phyloP scores from a whole-genome alignment of 2,797 vertebrate species.

The Meriones psammophilus region DNA sequence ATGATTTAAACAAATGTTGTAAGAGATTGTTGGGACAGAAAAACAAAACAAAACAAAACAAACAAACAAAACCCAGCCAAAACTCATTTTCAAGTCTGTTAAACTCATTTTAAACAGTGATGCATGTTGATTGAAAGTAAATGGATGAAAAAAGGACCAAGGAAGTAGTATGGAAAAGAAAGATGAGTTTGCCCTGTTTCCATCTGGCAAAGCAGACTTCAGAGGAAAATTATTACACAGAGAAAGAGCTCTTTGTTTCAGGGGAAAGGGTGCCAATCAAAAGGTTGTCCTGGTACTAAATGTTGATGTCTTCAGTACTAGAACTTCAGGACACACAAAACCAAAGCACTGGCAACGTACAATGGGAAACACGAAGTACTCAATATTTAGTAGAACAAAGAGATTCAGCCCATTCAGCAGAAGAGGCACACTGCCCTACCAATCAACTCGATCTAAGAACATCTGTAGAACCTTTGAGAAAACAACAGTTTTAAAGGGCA shows the following conservation, averaged over 20 bases:
- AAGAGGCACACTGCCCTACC: neutral
- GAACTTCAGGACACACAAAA: neutral
- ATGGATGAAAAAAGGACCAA: neutral
- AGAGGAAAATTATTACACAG: neutral
- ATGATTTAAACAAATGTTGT: neutral
- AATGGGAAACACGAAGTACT: neutral
- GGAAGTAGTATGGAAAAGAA: neutral
- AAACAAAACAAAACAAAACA: neutral
- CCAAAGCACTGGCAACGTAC: neutral
- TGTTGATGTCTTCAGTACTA: neutral
- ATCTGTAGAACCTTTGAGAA: neutral
- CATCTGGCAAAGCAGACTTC: neutral
- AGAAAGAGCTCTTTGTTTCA: neutral
- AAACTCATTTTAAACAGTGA: neutral
- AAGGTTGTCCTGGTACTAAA: neutral
- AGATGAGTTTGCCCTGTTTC: neutral
- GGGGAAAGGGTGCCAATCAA: neutral
- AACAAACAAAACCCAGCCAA: neutral
- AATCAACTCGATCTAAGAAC: neutral
- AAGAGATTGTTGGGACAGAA: neutral
- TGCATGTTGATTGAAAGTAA: neutral
- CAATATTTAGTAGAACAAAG: neutral
- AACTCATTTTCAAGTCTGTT: neutral
- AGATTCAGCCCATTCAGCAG: neutral
- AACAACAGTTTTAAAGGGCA: neutral